phyloP scores from a whole-genome alignment of 2,888 invertebrate genomes.

The Diaperis boleti region DNA sequence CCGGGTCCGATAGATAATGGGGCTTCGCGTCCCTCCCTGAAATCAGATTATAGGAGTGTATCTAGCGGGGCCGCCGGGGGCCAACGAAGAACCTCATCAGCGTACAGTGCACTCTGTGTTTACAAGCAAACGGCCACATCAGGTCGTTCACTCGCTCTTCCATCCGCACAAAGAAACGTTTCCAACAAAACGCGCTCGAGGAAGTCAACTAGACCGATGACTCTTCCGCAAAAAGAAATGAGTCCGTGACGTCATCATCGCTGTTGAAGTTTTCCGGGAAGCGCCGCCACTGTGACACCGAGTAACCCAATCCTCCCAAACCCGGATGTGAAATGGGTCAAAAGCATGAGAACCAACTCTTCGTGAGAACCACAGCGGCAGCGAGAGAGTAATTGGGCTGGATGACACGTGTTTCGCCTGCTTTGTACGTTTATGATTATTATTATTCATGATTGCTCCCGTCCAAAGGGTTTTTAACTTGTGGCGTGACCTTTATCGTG shows the following conservation, averaged over 20 bases:
- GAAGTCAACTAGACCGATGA: slow-evolving; percentile 25
- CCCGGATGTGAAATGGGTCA: slow-evolving; percentile 51
- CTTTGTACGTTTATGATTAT: slow-evolving; percentile 34
- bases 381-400: slow-evolving; percentile 51
- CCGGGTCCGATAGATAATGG: slow-evolving; percentile 46
- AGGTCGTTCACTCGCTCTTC: slow-evolving; percentile 53
- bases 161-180: slow-evolving; percentile 46
- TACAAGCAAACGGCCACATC: slow-evolving; percentile 49
- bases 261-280: no score
- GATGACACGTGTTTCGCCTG: slow-evolving; percentile 48
- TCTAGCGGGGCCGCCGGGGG: slow-evolving; percentile 32
- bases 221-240: not conserved
- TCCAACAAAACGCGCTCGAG: slow-evolving; percentile 33
- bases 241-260: not conserved
- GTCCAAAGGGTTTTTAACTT: slow-evolving; percentile 56
- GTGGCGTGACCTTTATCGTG: slow-evolving; percentile 56
- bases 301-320: slow-evolving; percentile 42
- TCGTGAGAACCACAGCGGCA: slow-evolving; percentile 48
- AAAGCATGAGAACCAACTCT: slow-evolving; percentile 40
- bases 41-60: slow-evolving; percentile 38
- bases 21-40: slow-evolving; percentile 40
- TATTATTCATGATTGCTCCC: slow-evolving; percentile 51
- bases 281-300: not conserved
- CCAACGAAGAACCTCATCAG: slow-evolving; percentile 34
- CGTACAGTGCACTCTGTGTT: slow-evolving; percentile 44